Evolutionary conservation across 1,140 invertebrate genomes (phyloP), one percentile per base, ranked within the genome.

Genomic region (Bradynema listronoti): DNA sequence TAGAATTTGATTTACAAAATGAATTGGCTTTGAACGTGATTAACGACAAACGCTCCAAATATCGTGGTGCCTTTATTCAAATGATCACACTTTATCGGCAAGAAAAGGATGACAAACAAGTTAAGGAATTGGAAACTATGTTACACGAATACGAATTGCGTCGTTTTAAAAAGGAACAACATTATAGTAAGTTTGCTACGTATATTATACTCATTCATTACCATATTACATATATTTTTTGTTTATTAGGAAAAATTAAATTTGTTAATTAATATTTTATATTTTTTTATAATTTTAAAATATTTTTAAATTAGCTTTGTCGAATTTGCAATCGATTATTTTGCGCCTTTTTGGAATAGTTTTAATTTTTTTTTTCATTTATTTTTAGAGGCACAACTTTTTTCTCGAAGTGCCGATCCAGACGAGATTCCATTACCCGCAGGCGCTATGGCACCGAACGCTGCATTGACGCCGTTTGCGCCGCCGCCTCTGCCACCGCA

Each of bases 401-500:
- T 79, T 73, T 79, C 81, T 11, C 78, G 80, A 60, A 66, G 76
- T 51, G 80, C 80, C 6, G 75, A 81, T 59, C 58, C 80, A 14
- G 79, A 80, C 58, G 77, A 80, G 59, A 82, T 82, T 69, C 81
- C 81, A 7, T 66, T 82, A 22, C 81, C 81, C 42, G 49, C 29
- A 30, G 79, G 79, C 14, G 69, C 63, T 1, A 54, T 45, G 16
- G 39, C 34, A 52, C 60, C 73, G 19, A 55, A 70, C 41, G 68
- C 58, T 2, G 70, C 68, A 16, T 34, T 56, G 36, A 70, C 68
- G 16, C 68, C 68, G 4, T 68, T 61, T 29, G 63, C 43, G 5
- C 34, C 47, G 11, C 57, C 45, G 34, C 49, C 51, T 11, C 33
- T 41, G 34, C 47, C 70, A 7, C 46, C 67, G 51, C 52, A 72